phyloP scores from a whole-genome alignment of 2,888 invertebrate genomes.

The Tricholauxania praeusta region DNA sequence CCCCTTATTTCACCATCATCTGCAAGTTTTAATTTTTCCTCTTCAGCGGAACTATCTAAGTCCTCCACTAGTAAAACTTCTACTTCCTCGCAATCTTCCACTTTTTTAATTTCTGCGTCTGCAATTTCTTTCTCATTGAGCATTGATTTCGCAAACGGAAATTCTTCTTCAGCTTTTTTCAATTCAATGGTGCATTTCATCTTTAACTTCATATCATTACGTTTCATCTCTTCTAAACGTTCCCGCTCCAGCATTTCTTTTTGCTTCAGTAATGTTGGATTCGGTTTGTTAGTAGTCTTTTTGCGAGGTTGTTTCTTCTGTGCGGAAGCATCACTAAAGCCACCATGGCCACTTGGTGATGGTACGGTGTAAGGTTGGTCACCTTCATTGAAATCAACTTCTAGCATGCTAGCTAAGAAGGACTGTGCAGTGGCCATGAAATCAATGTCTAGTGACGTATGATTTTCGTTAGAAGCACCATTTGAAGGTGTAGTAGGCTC shows the following conservation, averaged over 20 bases:
- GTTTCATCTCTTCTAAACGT: slow-evolving; percentile 61
- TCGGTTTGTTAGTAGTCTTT: slow-evolving; percentile 64
- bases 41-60: slow-evolving; percentile 46
- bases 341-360: slow-evolving; percentile 21
- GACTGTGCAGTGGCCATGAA: slow-evolving; percentile 54
- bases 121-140: slow-evolving; percentile 43
- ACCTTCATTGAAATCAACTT: slow-evolving; percentile 61
- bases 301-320: slow-evolving; percentile 65
- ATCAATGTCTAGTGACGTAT: slow-evolving; percentile 46
- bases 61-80: slow-evolving; percentile 47
- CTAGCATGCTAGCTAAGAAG: slow-evolving; percentile 63
- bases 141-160: slow-evolving; percentile 57
- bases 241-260: slow-evolving; percentile 59
- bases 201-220: slow-evolving; percentile 62
- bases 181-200: slow-evolving; percentile 58
- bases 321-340: slow-evolving; percentile 23
- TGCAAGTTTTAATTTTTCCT: slow-evolving; percentile 32
- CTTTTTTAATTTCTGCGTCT: slow-evolving; percentile 13
- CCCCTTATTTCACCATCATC: slow-evolving; percentile 16
- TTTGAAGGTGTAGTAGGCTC: background rate
- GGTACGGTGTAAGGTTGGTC: slow-evolving; percentile 19
- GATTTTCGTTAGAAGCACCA: background rate
- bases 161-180: slow-evolving; percentile 58
- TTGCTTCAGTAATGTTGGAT: slow-evolving; percentile 64
- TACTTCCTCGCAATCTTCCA: slow-evolving; percentile 42